phyloP scores from a whole-genome alignment of 1,140 invertebrate species.

The Rhagoletis pomonella region DNA sequence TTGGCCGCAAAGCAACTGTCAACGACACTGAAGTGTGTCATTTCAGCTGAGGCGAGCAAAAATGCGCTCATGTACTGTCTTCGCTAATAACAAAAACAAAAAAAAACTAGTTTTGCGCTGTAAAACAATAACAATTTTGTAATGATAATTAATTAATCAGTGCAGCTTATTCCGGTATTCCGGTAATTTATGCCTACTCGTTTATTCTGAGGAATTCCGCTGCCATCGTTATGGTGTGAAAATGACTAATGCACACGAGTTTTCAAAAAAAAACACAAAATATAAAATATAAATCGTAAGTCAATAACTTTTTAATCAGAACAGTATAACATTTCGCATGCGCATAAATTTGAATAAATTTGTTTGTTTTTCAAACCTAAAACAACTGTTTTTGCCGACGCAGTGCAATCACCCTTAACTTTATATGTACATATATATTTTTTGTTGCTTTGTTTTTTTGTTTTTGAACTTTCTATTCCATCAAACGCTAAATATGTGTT shows the following conservation, averaged over 20 bases:
- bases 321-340: not conserved
- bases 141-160: slow-evolving; percentile 6
- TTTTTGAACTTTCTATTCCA: not conserved
- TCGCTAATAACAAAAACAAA: not conserved
- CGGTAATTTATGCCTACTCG: not conserved
- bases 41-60: not conserved
- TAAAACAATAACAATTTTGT: not conserved
- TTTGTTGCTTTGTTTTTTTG: too few relatives aligned
- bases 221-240: not conserved
- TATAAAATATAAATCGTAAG: not conserved
- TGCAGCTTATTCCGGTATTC: slow-evolving; percentile 30
- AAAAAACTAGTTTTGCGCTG: not conserved
- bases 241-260: slow-evolving; percentile 15
- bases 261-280: not conserved
- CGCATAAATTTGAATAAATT: not conserved
- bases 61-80: not conserved
- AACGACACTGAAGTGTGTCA: not conserved
- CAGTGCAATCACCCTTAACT: not conserved
- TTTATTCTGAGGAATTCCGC: not conserved
- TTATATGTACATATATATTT: too few relatives aligned
- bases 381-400: not conserved
- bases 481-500: too few relatives aligned
- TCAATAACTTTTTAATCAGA: slow-evolving; percentile 11
- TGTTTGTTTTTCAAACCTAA: not conserved
- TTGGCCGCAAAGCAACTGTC: not conserved